Evolutionary conservation across 2,888 invertebrate genomes (phyloP).

Genomic region (Imbricaverruca yamaguchii): DNA sequence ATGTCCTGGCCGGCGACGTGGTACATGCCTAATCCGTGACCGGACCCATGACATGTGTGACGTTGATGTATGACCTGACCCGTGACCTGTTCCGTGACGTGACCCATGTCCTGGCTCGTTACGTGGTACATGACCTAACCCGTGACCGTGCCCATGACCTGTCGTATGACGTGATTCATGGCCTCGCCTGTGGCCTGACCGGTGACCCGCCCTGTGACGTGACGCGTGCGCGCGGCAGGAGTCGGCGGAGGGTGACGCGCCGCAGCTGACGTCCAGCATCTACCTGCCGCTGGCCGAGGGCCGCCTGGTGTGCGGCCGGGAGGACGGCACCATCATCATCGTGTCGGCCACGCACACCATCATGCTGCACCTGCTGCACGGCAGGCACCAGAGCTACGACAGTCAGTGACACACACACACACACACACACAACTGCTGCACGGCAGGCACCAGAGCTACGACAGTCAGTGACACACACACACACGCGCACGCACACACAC

Average conservation of each 20-base stretch:
- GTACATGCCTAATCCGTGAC: no score
- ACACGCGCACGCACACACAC: constrained; percentile 54
- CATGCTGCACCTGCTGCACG: constrained; percentile 73
- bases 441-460: constrained; percentile 33
- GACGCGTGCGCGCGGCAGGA: neutral
- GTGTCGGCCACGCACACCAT: constrained; percentile 93
- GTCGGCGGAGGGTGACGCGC: constrained; percentile 36
- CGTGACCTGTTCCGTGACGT: no score
- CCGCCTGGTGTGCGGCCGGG: constrained; percentile 84
- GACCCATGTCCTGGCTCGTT: no score
- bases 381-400: constrained; percentile 33
- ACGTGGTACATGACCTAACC: no score
- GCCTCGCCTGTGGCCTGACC: no score
- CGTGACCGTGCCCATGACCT: no score
- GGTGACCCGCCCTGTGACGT: no score
- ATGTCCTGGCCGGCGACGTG: no score
- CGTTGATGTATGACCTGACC: no score
- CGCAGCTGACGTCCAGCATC: constrained; percentile 85
- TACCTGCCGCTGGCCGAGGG: constrained; percentile 85
- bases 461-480: constrained; percentile 27
- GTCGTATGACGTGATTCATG: no score
- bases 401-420: constrained; percentile 26
- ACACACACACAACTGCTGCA: constrained; percentile 51
- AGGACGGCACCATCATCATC: constrained; percentile 92
- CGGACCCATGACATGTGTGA: no score